Base-by-base conservation (phyloP, 2,797 vertebrate species). In the Sebastes hubbsi region DNA sequence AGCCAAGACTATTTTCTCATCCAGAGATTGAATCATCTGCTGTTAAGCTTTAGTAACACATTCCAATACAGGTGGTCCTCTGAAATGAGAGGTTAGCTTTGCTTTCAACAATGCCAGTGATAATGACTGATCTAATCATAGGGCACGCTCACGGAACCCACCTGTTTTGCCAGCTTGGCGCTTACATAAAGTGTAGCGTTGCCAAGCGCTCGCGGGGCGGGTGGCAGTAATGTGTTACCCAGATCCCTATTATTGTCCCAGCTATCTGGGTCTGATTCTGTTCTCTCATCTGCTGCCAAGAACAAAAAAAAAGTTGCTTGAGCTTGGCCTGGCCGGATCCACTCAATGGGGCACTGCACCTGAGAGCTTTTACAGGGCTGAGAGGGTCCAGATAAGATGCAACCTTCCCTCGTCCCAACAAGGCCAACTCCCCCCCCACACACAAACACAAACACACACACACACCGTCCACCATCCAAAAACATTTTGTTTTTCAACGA, bases 241-340 rank as follows among this genome's bases (percentile, higher is more conserved):
- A 90, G 88, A 92, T 87, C 84, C 82, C 87, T 42, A 69, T 87
- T 52, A 78, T 73, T 75, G 88, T 86, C 80, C 85, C 86, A 34
- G 81, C 65, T 85, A 87, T 93, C 91, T 78, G 74, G 82, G 76
- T 77, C 81, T 80, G 84, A 86, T 84, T 89, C 71, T 75, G 63
- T 64, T 78, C 87, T 94, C 87, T 94, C 82, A 94, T 93, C 89
- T 90, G 79, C 54, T 93, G 94, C 95, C 93, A 96, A 91, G 75
- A 88, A 77, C 3, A 4, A 55, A n/a, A 66, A 64, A 79, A 78
- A 82, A 66, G 71, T 24, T 62, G 68, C 77, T 68, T n/a, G 42
- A 80, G 67, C 80, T 87, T 8, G 78, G 78, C 84, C 76, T 10
- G 67, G 76, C 73, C 54, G 14, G 83, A 88, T 92, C 84, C 24